A percentile compares a stretch with the other conserved stretches of the same genome.
These are phyloP conservation scores for Ophioninae sp. DNA, from an alignment of 2,888 invertebrate species.

Conservation along the genomic window DNA sequence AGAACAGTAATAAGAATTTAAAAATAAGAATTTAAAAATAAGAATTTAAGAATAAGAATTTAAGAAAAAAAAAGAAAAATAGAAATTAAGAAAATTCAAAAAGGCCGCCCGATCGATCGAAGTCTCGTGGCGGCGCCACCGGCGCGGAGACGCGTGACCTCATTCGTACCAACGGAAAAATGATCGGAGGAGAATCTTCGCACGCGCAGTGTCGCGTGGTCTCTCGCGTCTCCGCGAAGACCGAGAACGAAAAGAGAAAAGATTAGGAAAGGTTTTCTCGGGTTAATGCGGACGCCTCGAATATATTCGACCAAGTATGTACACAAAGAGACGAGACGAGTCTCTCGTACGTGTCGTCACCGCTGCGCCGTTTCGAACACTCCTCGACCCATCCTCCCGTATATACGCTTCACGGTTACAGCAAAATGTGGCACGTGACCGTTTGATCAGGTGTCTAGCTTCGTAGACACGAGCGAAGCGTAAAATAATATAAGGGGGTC, in stretches of 20 bases:
- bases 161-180: conserved; percentile 10
- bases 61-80: too few relatives aligned
- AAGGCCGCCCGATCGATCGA: conserved; percentile 25
- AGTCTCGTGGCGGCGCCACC: background rate
- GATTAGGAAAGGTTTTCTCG: conserved; percentile 33
- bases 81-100: conserved; percentile 18
- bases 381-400: conserved; percentile 13
- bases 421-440: conserved; percentile 57
- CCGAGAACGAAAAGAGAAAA: background rate
- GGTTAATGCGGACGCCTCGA: conserved; percentile 45
- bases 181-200: background rate
- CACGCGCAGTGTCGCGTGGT: conserved; percentile 44
- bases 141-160: conserved; percentile 32
- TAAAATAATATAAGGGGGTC: conserved; percentile 22
- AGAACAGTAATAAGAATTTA: too few relatives aligned
- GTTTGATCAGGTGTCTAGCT: conserved; percentile 55
- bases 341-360: conserved; percentile 40
- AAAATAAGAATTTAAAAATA: too few relatives aligned
- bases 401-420: conserved; percentile 6
- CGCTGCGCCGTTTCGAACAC: conserved; percentile 30
- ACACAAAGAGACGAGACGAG: conserved; percentile 19
- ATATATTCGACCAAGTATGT: conserved; percentile 22
- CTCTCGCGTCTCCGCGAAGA: conserved; percentile 3
- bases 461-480: conserved; percentile 32
- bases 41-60: too few relatives aligned